Conservation (phyloP, 2,888 invertebrate genomes). For the Drosophila testacea region DNA sequence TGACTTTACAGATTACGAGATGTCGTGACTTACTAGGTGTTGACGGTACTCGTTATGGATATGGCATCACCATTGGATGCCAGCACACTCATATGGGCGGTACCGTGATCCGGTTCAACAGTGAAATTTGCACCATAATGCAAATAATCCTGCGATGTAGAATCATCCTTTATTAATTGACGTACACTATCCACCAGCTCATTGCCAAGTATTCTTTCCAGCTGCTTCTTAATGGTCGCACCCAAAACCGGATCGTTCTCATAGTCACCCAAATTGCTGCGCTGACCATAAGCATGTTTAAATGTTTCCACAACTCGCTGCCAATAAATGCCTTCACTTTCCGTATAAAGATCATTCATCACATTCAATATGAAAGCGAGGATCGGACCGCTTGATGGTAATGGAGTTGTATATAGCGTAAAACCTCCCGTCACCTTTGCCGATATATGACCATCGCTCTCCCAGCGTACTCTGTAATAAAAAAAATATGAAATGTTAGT, state of each 20-base stretch:
- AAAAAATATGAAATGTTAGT: neutral
- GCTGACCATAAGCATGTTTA: constrained; percentile 95
- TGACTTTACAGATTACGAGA: neutral
- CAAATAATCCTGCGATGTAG: constrained; percentile 88
- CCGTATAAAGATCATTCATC: constrained; percentile 86
- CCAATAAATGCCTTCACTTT: constrained; percentile 85
- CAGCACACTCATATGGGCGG: constrained; percentile 94
- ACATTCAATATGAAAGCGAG: constrained; percentile 93
- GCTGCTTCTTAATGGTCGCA: constrained; percentile 67
- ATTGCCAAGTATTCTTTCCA: constrained; percentile 88
- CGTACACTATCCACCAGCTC: constrained; percentile 87
- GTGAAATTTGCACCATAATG: constrained; percentile 91
- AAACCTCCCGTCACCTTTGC: constrained; percentile 87
- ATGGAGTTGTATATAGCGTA: constrained; percentile 91
- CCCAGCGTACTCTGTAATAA: constrained; percentile 86
- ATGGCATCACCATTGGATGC: constrained; percentile 96
- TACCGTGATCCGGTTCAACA: constrained; percentile 92
- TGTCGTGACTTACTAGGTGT: constrained; percentile 85
- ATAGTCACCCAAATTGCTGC: constrained; percentile 93
- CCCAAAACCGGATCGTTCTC: constrained; percentile 73
- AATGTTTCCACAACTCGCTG: constrained; percentile 95
- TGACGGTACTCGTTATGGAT: constrained; percentile 94
- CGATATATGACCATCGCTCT: constrained; percentile 86
- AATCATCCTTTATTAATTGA: constrained; percentile 85
- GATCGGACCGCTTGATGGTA: constrained; percentile 94